Evolutionary conservation across 2,888 invertebrate genomes (phyloP), one percentile per base, ranked within the genome.

Genomic region (Protophormia terraenovae): DNA sequence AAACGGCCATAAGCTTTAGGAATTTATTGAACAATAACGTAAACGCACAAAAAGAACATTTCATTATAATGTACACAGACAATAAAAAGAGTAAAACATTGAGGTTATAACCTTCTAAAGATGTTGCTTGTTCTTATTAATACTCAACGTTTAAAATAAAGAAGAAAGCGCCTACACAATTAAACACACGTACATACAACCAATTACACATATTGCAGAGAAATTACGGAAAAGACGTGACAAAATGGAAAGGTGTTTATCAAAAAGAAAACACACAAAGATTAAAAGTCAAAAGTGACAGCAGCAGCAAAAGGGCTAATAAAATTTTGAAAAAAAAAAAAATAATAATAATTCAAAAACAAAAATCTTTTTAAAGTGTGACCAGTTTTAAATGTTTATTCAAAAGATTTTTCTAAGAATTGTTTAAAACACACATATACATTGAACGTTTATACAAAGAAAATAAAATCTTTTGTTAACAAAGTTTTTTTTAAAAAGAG

Each of bases 201-300:
- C n/a, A n/a, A 32, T 16, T 58, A 32, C 22, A 38, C 6, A 8
- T 32, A n/a, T n/a, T n/a, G n/a, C 58, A 24, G 8, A 38, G 24
- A 12, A 41, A 27, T 29, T 8, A 2, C 3, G 19, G 47, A 32
- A 10, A 45, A 29, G 35, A 76, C 55, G 71, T 76, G 75, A 78
- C 67, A 62, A 73, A 62, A 73, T 72, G 45, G 55, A 84, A 84
- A 84, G 53, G 80, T 73, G 66, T 69, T 64, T 60, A 60, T 78
- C 60, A 78, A 71, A 69, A 24, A 12, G 32, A 58, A 45, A 67
- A n/a, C 14, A 16, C 16, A 62, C 14, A 29, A 29, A 62, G 27
- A 58, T 16, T 41, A 53, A 73, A 67, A 62, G 64, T 77, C 22
- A 77, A 81, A 80, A 50, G 35, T 53, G 60, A 41, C 19, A 71